A percentile compares a stretch with the other conserved stretches of the same genome.
phyloP scores from a whole-genome alignment of 2,888 invertebrate genomes.

The Erebia ligea region DNA sequence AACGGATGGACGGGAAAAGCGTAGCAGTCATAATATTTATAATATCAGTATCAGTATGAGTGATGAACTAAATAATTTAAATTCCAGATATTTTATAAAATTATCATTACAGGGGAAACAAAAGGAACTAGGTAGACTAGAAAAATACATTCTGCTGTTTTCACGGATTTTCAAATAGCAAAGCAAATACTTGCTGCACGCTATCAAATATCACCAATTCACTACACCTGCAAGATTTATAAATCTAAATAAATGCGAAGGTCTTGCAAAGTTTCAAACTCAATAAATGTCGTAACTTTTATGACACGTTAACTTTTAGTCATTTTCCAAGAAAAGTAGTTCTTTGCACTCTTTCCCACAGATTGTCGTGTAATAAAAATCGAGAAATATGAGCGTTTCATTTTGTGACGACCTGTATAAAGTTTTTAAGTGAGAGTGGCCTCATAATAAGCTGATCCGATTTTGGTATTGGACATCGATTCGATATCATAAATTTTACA shows the following conservation, averaged over 20 bases:
- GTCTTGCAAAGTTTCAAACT: slow-evolving; percentile 51
- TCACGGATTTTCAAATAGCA: not conserved
- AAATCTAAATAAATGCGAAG: slow-evolving; percentile 13
- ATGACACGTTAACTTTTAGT: slow-evolving; percentile 54
- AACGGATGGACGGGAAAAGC: too few species aligned
- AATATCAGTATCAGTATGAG: too few species aligned
- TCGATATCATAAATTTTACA: too few species aligned
- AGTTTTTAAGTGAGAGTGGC: not conserved
- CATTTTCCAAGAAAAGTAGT: slow-evolving; percentile 46
- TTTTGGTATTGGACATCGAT: too few species aligned
- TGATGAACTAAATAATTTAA: too few species aligned
- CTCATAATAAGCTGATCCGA: not conserved
- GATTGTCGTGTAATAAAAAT: not conserved
- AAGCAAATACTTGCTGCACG: not conserved
- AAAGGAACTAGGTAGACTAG: not conserved
- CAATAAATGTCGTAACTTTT: slow-evolving; percentile 63
- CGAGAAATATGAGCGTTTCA: not conserved
- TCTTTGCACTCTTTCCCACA: not conserved
- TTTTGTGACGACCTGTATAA: not conserved
- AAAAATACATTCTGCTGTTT: not conserved
- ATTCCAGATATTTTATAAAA: too few species aligned
- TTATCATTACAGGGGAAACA: too few species aligned
- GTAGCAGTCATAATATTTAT: too few species aligned
- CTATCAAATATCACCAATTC: slow-evolving; percentile 2
- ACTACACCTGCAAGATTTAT: slow-evolving; percentile 4